Evolutionary conservation across 2,113 vertebrate genomes (phyloP).

Genomic region (Chiloscyllium plagiosum): DNA sequence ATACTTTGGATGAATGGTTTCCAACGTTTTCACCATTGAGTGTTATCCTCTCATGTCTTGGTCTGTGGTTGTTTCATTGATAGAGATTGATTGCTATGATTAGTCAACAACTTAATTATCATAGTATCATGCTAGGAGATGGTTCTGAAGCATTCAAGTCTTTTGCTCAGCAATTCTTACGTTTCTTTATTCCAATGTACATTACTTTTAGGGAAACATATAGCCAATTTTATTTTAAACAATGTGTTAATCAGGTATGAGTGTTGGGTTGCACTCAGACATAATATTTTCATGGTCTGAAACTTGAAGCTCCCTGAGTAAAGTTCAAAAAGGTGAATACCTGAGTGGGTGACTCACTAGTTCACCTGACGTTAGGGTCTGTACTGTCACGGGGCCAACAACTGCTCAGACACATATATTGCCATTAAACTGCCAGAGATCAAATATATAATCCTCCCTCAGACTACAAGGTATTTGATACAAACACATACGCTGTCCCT

Average conservation of each 20-base stretch:
- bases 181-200: neutral
- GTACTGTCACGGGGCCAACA: slow-evolving; percentile 4
- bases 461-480: neutral
- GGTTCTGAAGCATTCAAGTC: neutral
- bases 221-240: neutral
- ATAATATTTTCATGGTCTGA: neutral
- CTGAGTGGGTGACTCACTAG: too few species aligned
- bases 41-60: too few species aligned
- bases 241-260: neutral
- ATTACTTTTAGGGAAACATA: neutral
- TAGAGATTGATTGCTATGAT: too few species aligned
- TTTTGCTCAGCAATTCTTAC: neutral
- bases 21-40: too few species aligned
- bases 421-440: slow-evolving; percentile 5
- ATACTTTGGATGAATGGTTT: neutral
- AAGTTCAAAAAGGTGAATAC: neutral
- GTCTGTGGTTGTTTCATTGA: too few species aligned
- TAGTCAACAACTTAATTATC: neutral
- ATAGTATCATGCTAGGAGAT: neutral
- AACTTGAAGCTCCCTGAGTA: neutral
- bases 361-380: neutral
- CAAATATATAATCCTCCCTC: slow-evolving; percentile 1
- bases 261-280: neutral
- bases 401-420: neutral
- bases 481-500: neutral